Percentiles rank a stretch among this genome's conserved stretches.
phyloP scores from a whole-genome alignment of 2,797 vertebrate genomes.

The Mycteria americana region DNA sequence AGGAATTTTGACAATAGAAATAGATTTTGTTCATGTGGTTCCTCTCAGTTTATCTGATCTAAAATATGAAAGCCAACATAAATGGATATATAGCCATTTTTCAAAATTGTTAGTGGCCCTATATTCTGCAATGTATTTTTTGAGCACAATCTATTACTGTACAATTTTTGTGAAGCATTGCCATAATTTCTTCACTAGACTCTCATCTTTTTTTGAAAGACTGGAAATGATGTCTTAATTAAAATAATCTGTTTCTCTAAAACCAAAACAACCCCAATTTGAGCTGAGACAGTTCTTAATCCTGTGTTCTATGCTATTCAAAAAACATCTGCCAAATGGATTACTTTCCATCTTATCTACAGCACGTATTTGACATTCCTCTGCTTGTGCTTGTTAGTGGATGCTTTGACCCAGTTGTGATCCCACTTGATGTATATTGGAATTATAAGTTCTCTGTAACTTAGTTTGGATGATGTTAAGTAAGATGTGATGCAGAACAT shows the following conservation, averaged over 20 bases:
- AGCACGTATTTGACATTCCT: conserved; percentile 37
- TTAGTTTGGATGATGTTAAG: conserved; percentile 2
- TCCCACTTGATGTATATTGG: not conserved
- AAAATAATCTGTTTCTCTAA: not conserved
- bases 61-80: not conserved
- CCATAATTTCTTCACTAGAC: not conserved
- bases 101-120: not conserved
- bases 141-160: not conserved
- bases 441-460: not conserved
- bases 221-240: not conserved
- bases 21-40: not conserved
- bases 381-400: not conserved
- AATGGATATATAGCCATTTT: not conserved
- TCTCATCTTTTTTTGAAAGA: not conserved
- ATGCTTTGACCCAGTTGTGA: conserved; percentile 4
- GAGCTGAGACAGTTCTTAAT: conserved; percentile 19
- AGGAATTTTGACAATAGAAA: not conserved
- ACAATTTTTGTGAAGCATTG: not conserved
- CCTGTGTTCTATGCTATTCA: not conserved
- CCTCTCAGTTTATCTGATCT: not conserved
- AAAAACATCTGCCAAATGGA: not conserved
- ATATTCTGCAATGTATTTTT: not conserved
- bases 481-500: conserved; percentile 23
- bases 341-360: conserved; percentile 32
- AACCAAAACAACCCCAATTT: not conserved